Evolutionary conservation across 2,888 invertebrate species (phyloP), one percentile per base, ranked within the genome.

Genomic region (Chalcis sispes): DNA sequence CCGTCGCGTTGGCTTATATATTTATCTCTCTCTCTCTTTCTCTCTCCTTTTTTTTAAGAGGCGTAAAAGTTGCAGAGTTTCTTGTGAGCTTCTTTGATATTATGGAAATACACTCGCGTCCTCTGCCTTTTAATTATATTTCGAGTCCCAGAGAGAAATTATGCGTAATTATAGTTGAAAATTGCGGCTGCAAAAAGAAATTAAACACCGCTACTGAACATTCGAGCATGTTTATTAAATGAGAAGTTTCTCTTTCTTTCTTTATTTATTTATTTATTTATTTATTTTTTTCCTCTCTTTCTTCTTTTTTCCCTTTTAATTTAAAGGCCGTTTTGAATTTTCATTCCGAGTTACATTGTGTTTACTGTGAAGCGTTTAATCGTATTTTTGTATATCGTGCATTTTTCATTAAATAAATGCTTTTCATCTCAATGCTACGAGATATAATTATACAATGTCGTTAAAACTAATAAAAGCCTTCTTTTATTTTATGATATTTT

Each of bases 101-200:
- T 69, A 74, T 62, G 67, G 62, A 69, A 74, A 74, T 73, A n/a
- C n/a, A n/a, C n/a, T n/a, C n/a, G 67, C 67, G 42, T 15, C 25
- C 73, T 52, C 66, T 20, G 48, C 15, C 54, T 67, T 74, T 69
- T 69, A 74, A 74, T 74, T 74, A 74, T 62, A 74, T 62, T 74
- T 36, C 62, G 36, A 23, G 32, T 50, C 46, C 29, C 42, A 18
- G 18, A 15, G 54, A 52, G 54, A 67, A 62, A 74, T 74, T 74
- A 62, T 62, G 62, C 74, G 67, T 67, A 74, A 74, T 73, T 73
- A 67, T 74, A 69, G 59, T 52, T 61, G 73, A 27, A 58, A 36
- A 58, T 66, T 29, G 72, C 25, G 40, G 42, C 42, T 29, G 54
- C 46, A 46, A 50, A 61, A 50, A 61, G 66, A 66, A 65, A 56